These are phyloP conservation scores for Trinorchestia longiramus DNA, from an alignment of 1,140 invertebrate species.

Conservation along the genomic window DNA sequence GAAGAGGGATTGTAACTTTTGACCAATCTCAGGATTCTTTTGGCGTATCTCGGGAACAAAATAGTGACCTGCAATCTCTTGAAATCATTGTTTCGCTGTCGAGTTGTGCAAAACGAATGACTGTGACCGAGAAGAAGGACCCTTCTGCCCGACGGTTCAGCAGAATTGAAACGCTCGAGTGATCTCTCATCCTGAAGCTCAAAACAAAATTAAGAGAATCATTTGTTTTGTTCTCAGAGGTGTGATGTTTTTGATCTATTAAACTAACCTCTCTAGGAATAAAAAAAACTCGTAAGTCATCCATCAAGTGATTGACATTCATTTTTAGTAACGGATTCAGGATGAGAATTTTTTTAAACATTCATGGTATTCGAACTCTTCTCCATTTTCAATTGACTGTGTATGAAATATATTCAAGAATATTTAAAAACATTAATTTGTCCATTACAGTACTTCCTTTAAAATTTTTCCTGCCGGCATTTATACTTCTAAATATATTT, in stretches of 20 bases:
- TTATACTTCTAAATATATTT: too few species aligned
- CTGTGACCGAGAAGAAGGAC: neutral
- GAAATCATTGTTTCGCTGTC: conserved; percentile 48
- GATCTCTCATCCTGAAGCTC: neutral
- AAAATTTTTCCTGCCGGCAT: too few species aligned
- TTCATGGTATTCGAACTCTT: too few species aligned
- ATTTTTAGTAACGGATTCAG: neutral
- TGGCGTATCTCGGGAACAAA: neutral
- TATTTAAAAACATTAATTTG: too few species aligned
- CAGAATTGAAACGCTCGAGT: neutral
- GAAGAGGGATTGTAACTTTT: neutral
- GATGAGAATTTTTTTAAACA: neutral
- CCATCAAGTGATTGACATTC: neutral
- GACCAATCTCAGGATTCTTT: neutral
- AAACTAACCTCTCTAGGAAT: neutral
- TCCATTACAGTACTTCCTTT: too few species aligned
- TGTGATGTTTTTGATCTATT: neutral
- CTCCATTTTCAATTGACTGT: too few species aligned
- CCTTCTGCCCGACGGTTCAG: neutral
- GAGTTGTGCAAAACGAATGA: conserved; percentile 22
- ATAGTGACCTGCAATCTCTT: conserved; percentile 29
- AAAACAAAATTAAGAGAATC: neutral
- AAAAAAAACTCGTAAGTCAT: neutral
- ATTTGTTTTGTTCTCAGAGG: neutral
- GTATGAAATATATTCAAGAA: too few species aligned